A percentile compares a stretch with the other conserved stretches of the same genome.
Conservation (phyloP, 2,113 vertebrate species). For the Numenius arquata region DNA sequence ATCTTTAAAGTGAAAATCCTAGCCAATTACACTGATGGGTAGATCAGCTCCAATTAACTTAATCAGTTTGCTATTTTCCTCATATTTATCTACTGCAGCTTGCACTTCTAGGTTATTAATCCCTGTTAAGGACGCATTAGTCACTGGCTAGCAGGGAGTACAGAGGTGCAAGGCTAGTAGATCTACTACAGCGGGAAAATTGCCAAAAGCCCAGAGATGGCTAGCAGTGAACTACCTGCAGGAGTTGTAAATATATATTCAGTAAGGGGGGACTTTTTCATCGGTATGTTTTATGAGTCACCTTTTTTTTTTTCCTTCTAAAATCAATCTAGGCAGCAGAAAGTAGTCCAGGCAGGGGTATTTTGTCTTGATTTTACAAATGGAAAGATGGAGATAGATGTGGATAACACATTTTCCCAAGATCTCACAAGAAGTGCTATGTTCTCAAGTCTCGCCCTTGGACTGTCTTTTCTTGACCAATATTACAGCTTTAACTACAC, state of each 20-base stretch:
- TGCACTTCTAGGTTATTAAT: neutral
- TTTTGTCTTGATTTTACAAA: neutral
- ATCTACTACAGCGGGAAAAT: rapidly evolving
- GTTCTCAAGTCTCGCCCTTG: neutral
- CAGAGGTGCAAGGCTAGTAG: neutral
- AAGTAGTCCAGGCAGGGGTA: neutral
- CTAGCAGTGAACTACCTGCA: neutral
- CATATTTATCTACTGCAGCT: neutral
- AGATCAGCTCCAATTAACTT: conserved; percentile 14
- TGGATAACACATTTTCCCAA: neutral
- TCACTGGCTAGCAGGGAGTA: neutral
- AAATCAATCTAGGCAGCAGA: neutral
- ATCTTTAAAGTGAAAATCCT: conserved; percentile 24
- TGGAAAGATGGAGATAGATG: neutral
- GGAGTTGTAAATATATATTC: neutral
- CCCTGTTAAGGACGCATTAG: neutral
- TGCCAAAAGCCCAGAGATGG: neutral
- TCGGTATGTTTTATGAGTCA: neutral
- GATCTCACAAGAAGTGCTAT: neutral
- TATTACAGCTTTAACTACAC: neutral
- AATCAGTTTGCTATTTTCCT: neutral
- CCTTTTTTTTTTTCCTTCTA: neutral
- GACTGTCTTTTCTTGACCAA: neutral
- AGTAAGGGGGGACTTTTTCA: neutral
- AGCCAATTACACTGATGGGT: neutral